Base-by-base conservation (phyloP, 2,888 invertebrate genomes). In the Heteropelma amictum region DNA sequence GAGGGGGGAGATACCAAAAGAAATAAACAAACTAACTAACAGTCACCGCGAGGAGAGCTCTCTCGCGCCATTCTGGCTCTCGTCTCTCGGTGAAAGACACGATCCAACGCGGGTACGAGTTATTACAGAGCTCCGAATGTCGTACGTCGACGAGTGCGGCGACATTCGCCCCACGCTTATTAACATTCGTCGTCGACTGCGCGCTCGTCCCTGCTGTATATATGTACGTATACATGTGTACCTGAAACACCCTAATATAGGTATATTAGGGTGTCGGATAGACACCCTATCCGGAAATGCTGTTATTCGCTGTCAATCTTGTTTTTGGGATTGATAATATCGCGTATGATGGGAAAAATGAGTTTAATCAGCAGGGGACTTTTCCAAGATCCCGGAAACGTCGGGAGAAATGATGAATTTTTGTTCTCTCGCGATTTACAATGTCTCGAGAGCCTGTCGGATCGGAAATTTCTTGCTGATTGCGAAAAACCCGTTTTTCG, bases 91-190 rank as follows among this genome's bases (percentile, higher is more conserved):
- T 58, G 64, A 64, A 38, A 69, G 68, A 76, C 64, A 72, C 72
- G 47, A 56, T 65, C 30, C 60, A 61, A n/a, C n/a, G 76, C 73
- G 75, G 65, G 74, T 74, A 77, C 64, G 69, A 72, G 72, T 69
- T 77, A 79, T 79, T 76, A 76, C 73, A 71, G 68, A 63, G 30
- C 40, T 63, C 56, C 56, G 63, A 73, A 73, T 73, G 68, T 58
- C 61, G 56, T 45, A 38, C 19, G 54, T 60, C 38, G 49, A 17
- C 28, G 38, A 67, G 61, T 45, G 53, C 65, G 56, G 30, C 47
- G 47, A 58, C 23, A 63, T 47, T 26, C 33, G 56, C 38, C 74
- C 74, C 69, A 74, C 74, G 64, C 69, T 49, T 63, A 47, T 73
- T 42, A 56, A 38, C 68, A 69, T 74, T 74, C 58, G 49, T 74